These are phyloP conservation scores for Heliconius hewitsoni DNA, from an alignment of 1,140 invertebrate species.

Conservation along the genomic window DNA sequence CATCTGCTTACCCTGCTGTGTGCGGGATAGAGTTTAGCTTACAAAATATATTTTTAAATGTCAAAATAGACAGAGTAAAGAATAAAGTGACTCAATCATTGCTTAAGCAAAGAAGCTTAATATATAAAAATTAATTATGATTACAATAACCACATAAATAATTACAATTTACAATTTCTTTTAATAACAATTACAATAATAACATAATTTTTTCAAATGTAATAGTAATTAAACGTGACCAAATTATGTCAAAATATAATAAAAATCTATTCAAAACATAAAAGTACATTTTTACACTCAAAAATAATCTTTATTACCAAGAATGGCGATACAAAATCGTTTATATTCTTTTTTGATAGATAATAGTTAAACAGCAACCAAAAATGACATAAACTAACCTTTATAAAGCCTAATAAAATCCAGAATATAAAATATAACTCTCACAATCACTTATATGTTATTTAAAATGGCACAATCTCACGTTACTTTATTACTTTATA, in stretches of 20 bases:
- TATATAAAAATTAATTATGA: no score
- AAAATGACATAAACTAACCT: conserved; percentile 30
- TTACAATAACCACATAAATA: no score
- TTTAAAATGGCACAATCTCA: background rate
- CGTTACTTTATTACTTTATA: background rate
- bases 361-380: background rate
- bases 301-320: background rate
- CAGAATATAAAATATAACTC: conserved; percentile 2
- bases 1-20: no score
- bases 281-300: background rate
- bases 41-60: no score
- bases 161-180: no score
- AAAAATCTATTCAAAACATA: background rate
- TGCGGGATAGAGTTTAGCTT: no score
- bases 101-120: no score
- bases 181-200: no score
- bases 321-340: background rate
- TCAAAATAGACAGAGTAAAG: no score
- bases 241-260: conserved; percentile 26
- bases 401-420: conserved; percentile 8
- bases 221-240: conserved; percentile 13
- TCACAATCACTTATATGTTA: conserved; percentile 13
- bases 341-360: background rate
- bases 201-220: background rate
- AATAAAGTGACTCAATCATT: no score